Evolutionary conservation across 2,888 invertebrate genomes (phyloP).

Genomic region (Cephalotes varians): DNA sequence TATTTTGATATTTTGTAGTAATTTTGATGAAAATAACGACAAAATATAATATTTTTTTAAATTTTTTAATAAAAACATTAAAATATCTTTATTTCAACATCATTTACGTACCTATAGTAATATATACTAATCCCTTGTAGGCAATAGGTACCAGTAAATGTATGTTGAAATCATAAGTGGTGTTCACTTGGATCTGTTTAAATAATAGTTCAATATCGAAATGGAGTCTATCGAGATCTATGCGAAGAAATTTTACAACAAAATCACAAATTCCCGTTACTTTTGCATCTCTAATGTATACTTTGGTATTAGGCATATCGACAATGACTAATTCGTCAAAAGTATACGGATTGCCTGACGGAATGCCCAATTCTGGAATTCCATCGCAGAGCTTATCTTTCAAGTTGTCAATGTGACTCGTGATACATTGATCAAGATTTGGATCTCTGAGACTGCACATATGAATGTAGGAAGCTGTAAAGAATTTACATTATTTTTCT

Average conservation of each 20-base stretch:
- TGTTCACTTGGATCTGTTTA: slow-evolving; percentile 65
- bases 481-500: background rate
- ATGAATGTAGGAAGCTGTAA: slow-evolving; percentile 74
- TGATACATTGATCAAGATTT: slow-evolving; percentile 78
- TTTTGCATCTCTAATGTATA: slow-evolving; percentile 73
- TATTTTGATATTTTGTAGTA: too few relatives aligned
- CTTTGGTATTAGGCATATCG: slow-evolving; percentile 73
- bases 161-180: slow-evolving; percentile 77
- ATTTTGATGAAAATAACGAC: too few relatives aligned
- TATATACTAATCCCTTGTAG: slow-evolving; percentile 77
- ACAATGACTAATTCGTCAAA: slow-evolving; percentile 74
- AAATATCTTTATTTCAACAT: background rate
- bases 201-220: slow-evolving; percentile 69
- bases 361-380: slow-evolving; percentile 81
- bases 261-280: slow-evolving; percentile 76
- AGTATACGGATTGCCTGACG: slow-evolving; percentile 78
- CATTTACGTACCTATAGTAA: slow-evolving; percentile 72
- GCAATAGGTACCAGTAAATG: slow-evolving; percentile 79
- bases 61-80: background rate
- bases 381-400: slow-evolving; percentile 72
- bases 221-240: slow-evolving; percentile 70
- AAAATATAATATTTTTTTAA: background rate
- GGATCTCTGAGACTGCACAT: slow-evolving; percentile 81
- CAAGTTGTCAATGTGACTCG: slow-evolving; percentile 73
- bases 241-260: slow-evolving; percentile 60